Evolutionary conservation across 2,797 vertebrate genomes (phyloP).

Genomic region (Catostomus latipinnis): DNA sequence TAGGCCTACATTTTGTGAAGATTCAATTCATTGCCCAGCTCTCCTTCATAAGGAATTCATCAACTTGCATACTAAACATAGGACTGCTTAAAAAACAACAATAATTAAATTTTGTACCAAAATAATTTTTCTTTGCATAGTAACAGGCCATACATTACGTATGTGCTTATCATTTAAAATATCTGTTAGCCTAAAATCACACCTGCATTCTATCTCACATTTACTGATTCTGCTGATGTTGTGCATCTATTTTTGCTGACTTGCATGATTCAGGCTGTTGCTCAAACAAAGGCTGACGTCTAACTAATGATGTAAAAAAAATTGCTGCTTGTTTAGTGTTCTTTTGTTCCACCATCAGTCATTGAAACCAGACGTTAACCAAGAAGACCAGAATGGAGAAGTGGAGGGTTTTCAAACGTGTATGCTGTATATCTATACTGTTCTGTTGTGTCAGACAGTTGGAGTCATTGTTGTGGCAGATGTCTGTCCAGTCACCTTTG

Average conservation of each 20-base stretch:
- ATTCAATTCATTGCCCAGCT: no score
- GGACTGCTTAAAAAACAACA: no score
- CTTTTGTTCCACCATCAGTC: constrained; percentile 42
- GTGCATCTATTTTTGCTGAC: constrained; percentile 14
- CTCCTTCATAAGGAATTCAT: no score
- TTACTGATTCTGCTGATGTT: constrained; percentile 4
- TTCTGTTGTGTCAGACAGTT: constrained; percentile 31
- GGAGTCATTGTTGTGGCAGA: constrained; percentile 50
- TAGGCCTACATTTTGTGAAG: no score
- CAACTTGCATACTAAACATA: no score
- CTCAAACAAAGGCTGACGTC: constrained; percentile 21
- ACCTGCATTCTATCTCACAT: background rate
- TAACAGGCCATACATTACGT: no score
- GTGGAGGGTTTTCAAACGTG: constrained; percentile 28
- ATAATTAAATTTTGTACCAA: no score
- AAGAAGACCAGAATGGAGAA: constrained; percentile 18
- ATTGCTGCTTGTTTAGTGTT: background rate
- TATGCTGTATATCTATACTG: constrained; percentile 28
- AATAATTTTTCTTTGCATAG: no score
- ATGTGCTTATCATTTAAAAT: background rate
- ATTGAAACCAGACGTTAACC: constrained; percentile 27
- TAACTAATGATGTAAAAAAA: constrained; percentile 29
- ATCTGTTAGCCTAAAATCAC: background rate
- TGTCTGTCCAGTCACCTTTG: constrained; percentile 52
- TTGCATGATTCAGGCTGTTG: constrained; percentile 22